phyloP scores from a whole-genome alignment of 1,140 invertebrate genomes.

The Vanessa atalanta region DNA sequence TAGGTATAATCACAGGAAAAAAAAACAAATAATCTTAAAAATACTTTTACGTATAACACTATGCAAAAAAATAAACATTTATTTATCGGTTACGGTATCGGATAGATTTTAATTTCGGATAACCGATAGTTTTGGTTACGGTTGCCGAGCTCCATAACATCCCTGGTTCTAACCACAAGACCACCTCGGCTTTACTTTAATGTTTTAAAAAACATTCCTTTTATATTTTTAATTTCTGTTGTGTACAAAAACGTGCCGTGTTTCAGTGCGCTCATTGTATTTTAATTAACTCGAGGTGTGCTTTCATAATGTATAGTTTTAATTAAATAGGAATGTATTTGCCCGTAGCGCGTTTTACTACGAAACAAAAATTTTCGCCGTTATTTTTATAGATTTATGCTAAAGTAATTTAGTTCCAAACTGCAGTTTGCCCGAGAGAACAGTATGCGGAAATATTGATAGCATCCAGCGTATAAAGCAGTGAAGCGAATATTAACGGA shows the following conservation, averaged over 20 bases:
- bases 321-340: neutral
- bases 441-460: neutral
- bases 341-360: neutral
- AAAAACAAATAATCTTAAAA: too few species aligned
- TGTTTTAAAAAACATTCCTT: too few species aligned
- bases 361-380: neutral
- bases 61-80: too few species aligned
- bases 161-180: too few species aligned
- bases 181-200: too few species aligned
- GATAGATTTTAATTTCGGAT: too few species aligned
- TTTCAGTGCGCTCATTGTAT: neutral
- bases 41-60: too few species aligned
- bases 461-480: neutral
- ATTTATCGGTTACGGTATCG: too few species aligned
- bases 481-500: neutral
- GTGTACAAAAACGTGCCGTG: neutral
- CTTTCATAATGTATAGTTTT: neutral
- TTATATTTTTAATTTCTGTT: neutral
- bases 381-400: conserved; percentile 5
- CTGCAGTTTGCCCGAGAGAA: neutral
- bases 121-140: too few species aligned
- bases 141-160: too few species aligned
- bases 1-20: too few species aligned
- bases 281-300: conserved; percentile 2
- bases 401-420: neutral